Conservation (phyloP, 2,888 invertebrate genomes). For the Drepana falcataria region DNA sequence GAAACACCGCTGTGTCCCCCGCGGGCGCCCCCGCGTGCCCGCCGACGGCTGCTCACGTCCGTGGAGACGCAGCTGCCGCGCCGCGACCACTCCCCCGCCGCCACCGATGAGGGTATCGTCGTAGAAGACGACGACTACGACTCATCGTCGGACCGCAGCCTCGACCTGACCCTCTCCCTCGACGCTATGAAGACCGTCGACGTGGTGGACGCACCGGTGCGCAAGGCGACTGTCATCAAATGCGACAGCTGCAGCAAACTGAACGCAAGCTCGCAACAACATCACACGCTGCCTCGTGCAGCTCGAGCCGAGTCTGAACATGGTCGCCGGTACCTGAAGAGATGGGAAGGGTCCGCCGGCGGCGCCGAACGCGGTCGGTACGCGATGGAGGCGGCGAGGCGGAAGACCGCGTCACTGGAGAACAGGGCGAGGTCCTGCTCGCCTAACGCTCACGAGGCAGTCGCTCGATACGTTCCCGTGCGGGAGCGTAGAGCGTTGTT, state of each 20-base stretch:
- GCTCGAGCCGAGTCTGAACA: conserved; percentile 62
- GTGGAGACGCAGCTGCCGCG: conserved; percentile 60
- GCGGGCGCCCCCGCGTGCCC: conserved; percentile 65
- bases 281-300: conserved; percentile 68
- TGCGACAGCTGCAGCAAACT: conserved; percentile 71
- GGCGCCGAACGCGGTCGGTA: conserved; percentile 62
- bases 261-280: conserved; percentile 47
- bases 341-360: conserved; percentile 67
- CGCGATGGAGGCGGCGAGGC: conserved; percentile 62
- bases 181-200: conserved; percentile 70
- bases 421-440: conserved; percentile 68
- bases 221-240: conserved; percentile 65
- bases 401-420: conserved; percentile 64
- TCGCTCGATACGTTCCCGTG: conserved; percentile 83
- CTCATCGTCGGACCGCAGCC: conserved; percentile 77
- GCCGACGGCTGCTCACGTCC: conserved; percentile 59
- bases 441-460: conserved; percentile 64
- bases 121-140: conserved; percentile 77
- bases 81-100: conserved; percentile 69
- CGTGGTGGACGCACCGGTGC: conserved; percentile 60
- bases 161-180: conserved; percentile 72
- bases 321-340: conserved; percentile 65
- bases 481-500: conserved; percentile 84
- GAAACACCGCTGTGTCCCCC: conserved; percentile 59
- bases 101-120: conserved; percentile 75